Percentiles rank a stretch among this genome's conserved stretches.
Conservation (phyloP, 2,113 vertebrate genomes). For the Beaufortia kweichowensis region DNA sequence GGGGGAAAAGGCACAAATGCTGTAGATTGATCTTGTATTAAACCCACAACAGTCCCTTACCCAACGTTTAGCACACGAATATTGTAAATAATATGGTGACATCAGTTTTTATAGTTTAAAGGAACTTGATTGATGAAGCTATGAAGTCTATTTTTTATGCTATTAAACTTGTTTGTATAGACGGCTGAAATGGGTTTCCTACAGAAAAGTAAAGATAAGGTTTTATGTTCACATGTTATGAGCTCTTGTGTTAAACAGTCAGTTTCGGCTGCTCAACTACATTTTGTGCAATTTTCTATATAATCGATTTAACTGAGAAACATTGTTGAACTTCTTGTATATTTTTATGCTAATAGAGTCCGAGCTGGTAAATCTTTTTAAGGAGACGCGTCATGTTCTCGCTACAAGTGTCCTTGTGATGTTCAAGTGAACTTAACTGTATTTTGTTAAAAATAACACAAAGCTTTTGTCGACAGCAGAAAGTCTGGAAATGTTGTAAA, state of each 20-base stretch:
- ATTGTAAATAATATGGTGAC: conserved; percentile 73
- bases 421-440: conserved; percentile 67
- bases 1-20: too few species aligned
- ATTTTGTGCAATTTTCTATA: conserved; percentile 54
- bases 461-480: conserved; percentile 52
- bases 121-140: conserved; percentile 68
- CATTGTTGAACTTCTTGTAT: conserved; percentile 58
- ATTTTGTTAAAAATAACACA: conserved; percentile 54
- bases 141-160: conserved; percentile 76
- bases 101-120: conserved; percentile 73
- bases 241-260: conserved; percentile 21
- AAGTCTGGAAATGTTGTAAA: conserved; percentile 59
- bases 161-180: conserved; percentile 68
- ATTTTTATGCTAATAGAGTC: conserved; percentile 57
- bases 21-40: background rate
- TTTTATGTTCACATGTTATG: conserved; percentile 29
- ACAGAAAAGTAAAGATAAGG: conserved; percentile 28
- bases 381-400: conserved; percentile 60
- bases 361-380: conserved; percentile 62
- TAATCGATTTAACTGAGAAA: conserved; percentile 49
- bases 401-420: conserved; percentile 70
- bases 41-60: background rate
- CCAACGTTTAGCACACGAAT: conserved; percentile 18
- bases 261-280: conserved; percentile 38
- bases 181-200: conserved; percentile 50